A percentile compares a stretch with the other conserved stretches of the same genome.
Evolutionary conservation across 2,113 vertebrate genomes (phyloP).

Genomic region (Pygoscelis antarcticus): DNA sequence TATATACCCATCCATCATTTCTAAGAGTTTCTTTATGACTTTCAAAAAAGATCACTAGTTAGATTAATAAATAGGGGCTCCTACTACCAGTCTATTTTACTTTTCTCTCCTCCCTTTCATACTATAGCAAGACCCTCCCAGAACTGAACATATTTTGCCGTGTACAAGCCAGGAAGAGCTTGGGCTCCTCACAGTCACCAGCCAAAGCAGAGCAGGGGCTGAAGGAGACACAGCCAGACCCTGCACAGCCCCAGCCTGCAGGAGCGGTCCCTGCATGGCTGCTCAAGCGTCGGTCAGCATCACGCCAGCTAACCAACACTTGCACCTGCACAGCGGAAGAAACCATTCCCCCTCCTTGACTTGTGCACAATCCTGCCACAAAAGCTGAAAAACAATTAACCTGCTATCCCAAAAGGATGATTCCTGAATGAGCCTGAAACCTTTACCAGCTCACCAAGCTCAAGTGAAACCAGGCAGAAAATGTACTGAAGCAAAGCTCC

Average conservation of each 20-base stretch:
- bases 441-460: neutral
- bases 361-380: neutral
- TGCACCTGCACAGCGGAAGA: rapidly evolving
- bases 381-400: neutral
- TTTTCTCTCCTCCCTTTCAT: neutral
- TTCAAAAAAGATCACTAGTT: neutral
- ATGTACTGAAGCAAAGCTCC: neutral
- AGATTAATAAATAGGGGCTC: neutral
- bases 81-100: neutral
- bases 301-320: rapidly evolving
- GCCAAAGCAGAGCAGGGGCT: neutral
- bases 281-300: neutral
- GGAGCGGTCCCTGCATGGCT: rapidly evolving
- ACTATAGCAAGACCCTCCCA: rapidly evolving
- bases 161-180: neutral
- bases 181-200: neutral
- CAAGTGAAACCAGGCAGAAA: neutral
- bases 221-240: rapidly evolving
- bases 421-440: neutral
- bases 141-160: rapidly evolving
- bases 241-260: neutral
- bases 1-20: neutral
- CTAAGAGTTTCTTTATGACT: neutral
- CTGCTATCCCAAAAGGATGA: neutral
- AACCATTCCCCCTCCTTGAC: neutral